phyloP scores from a whole-genome alignment of 2,113 vertebrate species.

The Caloenas nicobarica region DNA sequence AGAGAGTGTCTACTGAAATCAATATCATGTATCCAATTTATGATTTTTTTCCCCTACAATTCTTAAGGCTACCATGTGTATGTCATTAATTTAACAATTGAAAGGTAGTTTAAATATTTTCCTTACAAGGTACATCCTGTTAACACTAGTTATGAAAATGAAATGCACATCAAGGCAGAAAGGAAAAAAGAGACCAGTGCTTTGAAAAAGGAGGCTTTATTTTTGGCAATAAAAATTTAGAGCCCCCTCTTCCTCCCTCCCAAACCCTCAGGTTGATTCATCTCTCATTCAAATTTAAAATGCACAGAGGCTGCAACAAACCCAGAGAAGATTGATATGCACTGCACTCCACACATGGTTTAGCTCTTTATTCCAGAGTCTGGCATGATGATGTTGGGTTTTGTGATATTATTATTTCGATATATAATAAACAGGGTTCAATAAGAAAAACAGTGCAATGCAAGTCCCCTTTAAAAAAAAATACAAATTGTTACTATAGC shows the following conservation, averaged over 20 bases:
- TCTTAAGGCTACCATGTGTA: not conserved
- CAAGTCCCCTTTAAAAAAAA: conserved; percentile 66
- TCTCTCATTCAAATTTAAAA: conserved; percentile 65
- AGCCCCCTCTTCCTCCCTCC: not conserved
- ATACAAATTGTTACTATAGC: conserved; percentile 72
- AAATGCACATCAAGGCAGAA: not conserved
- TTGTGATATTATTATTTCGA: conserved; percentile 60
- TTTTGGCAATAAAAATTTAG: conserved; percentile 53
- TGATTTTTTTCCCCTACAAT: not conserved
- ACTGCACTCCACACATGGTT: not conserved
- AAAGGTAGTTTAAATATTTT: conserved; percentile 20
- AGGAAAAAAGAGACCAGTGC: not conserved
- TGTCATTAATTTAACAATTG: not conserved
- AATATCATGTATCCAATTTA: not conserved
- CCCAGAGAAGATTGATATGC: conserved; percentile 54
- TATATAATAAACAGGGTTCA: conserved; percentile 24
- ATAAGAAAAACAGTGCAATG: conserved; percentile 46
- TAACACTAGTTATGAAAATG: not conserved
- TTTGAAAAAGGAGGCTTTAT: not conserved
- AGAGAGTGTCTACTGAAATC: conserved; percentile 11
- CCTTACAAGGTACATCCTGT: not conserved
- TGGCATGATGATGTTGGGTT: conserved; percentile 9
- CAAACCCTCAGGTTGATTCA: conserved; percentile 51
- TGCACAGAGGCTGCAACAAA: conserved; percentile 52
- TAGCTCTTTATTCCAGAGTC: conserved; percentile 46